Evolutionary conservation across 2,888 invertebrate genomes (phyloP).

Genomic region (Onchidella celtica): DNA sequence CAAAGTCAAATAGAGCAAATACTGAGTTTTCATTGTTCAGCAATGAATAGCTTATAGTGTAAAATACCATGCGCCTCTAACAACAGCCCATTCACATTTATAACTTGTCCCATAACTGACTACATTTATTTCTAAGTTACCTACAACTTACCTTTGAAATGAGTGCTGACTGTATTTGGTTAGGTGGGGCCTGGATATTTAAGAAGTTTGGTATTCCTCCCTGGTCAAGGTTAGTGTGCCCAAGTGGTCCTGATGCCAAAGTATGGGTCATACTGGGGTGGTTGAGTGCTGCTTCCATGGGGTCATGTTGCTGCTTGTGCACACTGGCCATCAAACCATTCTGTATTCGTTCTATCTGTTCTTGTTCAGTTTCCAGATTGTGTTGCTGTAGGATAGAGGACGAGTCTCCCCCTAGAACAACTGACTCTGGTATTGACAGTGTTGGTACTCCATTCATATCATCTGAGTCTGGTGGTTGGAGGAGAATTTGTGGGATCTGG

Average conservation of each 20-base stretch:
- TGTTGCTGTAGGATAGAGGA: slow-evolving; percentile 12
- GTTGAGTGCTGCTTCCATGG: slow-evolving; percentile 22
- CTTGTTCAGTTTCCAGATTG: slow-evolving; percentile 38
- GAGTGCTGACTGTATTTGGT: slow-evolving; percentile 9
- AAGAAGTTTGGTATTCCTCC: slow-evolving; percentile 45
- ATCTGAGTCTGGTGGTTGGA: slow-evolving; percentile 45
- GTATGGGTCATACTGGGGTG: slow-evolving; percentile 32
- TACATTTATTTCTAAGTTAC: no score
- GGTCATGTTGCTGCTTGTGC: slow-evolving; percentile 46
- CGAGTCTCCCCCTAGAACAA: slow-evolving; percentile 30
- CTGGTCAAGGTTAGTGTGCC: background rate
- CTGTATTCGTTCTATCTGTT: slow-evolving; percentile 50
- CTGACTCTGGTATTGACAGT: slow-evolving; percentile 47
- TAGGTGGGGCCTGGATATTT: slow-evolving; percentile 48
- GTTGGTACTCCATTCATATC: slow-evolving; percentile 47
- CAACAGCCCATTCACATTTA: no score
- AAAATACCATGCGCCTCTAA: no score
- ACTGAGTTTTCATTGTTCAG: no score
- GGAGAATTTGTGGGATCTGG: slow-evolving; percentile 45
- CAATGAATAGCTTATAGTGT: no score
- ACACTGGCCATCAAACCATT: slow-evolving; percentile 50
- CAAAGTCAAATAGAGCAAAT: no score
- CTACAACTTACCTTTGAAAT: slow-evolving; percentile 28
- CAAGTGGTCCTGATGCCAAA: background rate
- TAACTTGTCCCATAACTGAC: no score